These are phyloP conservation scores for Chrysocyon brachyurus DNA, from an alignment of 2,797 vertebrate species.

Conservation along the genomic window DNA sequence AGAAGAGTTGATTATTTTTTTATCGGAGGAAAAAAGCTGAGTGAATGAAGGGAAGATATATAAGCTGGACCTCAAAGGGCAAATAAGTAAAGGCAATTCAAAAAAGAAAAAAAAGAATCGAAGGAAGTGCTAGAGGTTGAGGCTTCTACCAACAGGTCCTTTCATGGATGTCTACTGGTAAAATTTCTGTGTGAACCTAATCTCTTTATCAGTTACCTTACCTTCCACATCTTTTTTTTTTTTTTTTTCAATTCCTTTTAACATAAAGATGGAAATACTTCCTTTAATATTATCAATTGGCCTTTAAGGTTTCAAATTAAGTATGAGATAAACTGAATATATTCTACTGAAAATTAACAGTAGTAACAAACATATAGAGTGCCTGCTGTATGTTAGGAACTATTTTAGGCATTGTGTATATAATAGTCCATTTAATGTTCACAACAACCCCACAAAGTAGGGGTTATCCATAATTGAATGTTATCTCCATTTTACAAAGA, in stretches of 20 bases:
- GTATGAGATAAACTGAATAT: not conserved
- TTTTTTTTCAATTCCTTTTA: not conserved
- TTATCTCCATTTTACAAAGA: conserved; percentile 32
- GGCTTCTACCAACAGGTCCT: not conserved
- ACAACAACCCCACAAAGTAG: not conserved
- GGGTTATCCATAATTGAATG: not conserved
- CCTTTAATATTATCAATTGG: not conserved
- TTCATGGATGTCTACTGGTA: not conserved
- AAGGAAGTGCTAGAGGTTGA: not conserved
- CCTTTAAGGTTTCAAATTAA: conserved; percentile 41
- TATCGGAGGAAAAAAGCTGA: not conserved
- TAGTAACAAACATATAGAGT: not conserved
- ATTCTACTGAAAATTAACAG: not conserved
- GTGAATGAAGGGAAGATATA: not conserved
- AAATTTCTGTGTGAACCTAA: not conserved
- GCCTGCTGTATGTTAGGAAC: not conserved
- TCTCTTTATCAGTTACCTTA: not conserved
- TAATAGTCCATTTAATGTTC: not conserved
- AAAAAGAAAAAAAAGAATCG: conserved; percentile 44
- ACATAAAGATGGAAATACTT: not conserved
- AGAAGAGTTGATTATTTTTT: conserved; percentile 6
- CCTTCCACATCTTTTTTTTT: not conserved
- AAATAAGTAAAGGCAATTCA: conserved; percentile 1
- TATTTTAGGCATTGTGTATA: not conserved
- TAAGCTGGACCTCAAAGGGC: not conserved